These are phyloP conservation scores for Drosophila rhopaloa DNA, from an alignment of 1,140 invertebrate species.

Conservation along the genomic window DNA sequence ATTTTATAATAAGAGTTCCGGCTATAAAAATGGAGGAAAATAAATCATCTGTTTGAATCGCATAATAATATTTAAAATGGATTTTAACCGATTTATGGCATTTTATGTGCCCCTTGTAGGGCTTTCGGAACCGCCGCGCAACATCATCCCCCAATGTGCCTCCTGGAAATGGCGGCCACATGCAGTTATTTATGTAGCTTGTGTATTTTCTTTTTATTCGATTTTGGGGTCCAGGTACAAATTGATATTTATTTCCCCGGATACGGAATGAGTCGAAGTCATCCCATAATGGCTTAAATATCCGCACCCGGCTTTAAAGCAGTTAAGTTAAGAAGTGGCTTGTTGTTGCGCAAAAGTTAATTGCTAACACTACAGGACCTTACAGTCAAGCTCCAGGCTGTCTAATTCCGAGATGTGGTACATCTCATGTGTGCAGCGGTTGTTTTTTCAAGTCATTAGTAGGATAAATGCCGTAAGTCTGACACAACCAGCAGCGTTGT, in stretches of 20 bases:
- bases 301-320: conserved; percentile 26
- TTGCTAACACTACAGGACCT: conserved; percentile 9
- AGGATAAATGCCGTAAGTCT: conserved; percentile 22
- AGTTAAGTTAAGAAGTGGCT: conserved; percentile 13
- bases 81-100: conserved; percentile 65
- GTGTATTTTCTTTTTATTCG: conserved; percentile 43
- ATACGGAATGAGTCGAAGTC: conserved; percentile 19
- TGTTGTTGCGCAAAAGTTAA: conserved; percentile 11
- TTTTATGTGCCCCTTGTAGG: conserved; percentile 30
- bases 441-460: conserved; percentile 54
- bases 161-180: conserved; percentile 28
- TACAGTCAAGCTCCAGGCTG: conserved; percentile 6
- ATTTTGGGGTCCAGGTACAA: conserved; percentile 47
- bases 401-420: not conserved
- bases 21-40: conserved; percentile 5
- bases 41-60: conserved; percentile 32
- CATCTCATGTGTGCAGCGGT: not conserved
- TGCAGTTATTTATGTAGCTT: conserved; percentile 64
- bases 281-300: conserved; percentile 18
- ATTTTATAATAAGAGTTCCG: not conserved
- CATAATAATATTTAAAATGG: conserved; percentile 70
- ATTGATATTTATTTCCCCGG: conserved; percentile 67
- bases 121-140: not conserved
- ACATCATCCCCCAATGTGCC: not conserved
- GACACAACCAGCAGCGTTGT: not conserved